Evolutionary conservation across 2,797 vertebrate species (phyloP).

Genomic region (Helostoma temminkii): DNA sequence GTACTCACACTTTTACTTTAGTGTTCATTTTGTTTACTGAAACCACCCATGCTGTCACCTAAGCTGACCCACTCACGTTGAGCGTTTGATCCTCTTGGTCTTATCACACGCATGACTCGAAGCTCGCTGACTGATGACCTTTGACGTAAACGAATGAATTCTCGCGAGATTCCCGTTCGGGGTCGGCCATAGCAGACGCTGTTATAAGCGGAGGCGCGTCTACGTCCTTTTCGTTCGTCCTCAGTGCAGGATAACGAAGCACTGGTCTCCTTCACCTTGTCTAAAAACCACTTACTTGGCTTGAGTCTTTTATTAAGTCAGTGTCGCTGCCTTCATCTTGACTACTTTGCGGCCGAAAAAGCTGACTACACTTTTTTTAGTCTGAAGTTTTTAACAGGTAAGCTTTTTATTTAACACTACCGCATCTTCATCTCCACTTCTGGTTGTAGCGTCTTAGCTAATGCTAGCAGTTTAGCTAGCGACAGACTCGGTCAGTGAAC

Average conservation of each 20-base stretch:
- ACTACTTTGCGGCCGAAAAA: accelerated
- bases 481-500: conserved; percentile 21
- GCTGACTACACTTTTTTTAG: background rate
- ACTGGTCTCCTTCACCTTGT: accelerated
- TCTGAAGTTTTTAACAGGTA: conserved; percentile 40
- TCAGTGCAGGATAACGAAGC: conserved; percentile 88
- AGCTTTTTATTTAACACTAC: conserved; percentile 6
- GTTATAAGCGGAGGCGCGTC: conserved; percentile 42
- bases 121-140: background rate
- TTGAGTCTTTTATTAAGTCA: background rate
- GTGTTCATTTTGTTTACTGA: too few relatives aligned
- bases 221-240: conserved; percentile 86
- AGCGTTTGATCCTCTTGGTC: too few relatives aligned
- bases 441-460: conserved; percentile 43
- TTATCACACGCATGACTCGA: background rate
- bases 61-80: background rate
- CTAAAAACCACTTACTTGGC: background rate
- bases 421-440: background rate
- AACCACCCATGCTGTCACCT: too few relatives aligned
- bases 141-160: background rate
- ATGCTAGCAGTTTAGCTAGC: conserved; percentile 44
- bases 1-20: too few relatives aligned
- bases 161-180: conserved; percentile 62
- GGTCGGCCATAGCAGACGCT: background rate
- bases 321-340: background rate